Conservation (phyloP, 2,113 vertebrate genomes). For the Herpailurus yagouaroundi region DNA sequence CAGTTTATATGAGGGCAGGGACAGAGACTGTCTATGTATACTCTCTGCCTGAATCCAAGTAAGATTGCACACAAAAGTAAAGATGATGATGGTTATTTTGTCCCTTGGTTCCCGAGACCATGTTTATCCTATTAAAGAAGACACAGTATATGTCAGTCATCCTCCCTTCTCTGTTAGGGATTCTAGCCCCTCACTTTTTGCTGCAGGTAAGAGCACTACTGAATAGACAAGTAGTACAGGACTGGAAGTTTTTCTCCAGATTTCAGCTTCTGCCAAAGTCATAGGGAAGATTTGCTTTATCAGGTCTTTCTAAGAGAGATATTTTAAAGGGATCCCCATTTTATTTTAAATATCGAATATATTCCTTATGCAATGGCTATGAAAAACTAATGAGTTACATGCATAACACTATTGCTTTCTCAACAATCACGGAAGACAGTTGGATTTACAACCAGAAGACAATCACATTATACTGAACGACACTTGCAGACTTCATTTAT, state of each 20-base stretch:
- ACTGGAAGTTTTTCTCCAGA: background rate
- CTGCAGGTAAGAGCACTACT: background rate
- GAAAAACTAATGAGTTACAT: constrained; percentile 15
- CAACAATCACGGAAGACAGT: background rate
- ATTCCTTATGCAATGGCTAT: background rate
- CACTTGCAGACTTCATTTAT: constrained; percentile 53
- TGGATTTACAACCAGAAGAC: constrained; percentile 44
- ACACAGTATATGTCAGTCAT: background rate
- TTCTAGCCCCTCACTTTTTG: background rate
- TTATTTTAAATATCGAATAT: constrained; percentile 17
- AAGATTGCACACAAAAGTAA: background rate
- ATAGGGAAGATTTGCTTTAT: background rate
- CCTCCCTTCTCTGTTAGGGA: background rate
- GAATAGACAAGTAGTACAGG: background rate
- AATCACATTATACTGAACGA: background rate
- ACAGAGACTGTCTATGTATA: background rate
- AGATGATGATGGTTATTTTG: background rate
- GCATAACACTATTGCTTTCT: background rate
- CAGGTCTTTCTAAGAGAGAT: background rate
- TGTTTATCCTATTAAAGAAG: background rate
- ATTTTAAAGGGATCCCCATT: background rate
- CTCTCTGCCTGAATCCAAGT: background rate
- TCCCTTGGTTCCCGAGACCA: background rate
- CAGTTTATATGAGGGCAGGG: background rate
- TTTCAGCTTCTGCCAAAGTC: background rate